Percentiles rank a stretch among this genome's conserved stretches.
Evolutionary conservation across 2,888 invertebrate genomes (phyloP).

Genomic region (Bedellia somnulentella): DNA sequence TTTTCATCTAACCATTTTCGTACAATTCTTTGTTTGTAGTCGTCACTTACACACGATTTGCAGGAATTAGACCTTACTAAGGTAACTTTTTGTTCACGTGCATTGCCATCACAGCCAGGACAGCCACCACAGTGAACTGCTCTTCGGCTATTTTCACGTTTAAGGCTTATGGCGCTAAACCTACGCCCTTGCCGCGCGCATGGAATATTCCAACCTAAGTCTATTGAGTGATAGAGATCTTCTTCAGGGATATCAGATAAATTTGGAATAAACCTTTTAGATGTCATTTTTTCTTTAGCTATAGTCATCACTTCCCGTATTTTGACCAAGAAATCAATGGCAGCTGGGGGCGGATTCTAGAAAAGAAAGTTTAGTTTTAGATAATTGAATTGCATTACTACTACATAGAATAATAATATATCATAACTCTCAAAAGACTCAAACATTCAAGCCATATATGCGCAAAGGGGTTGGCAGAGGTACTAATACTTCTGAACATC

Average conservation of each 20-base stretch:
- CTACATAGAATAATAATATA: too few species aligned
- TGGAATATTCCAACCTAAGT: conserved; percentile 50
- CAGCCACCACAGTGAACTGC: conserved; percentile 65
- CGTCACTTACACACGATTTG: conserved; percentile 60
- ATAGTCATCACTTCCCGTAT: conserved; percentile 87
- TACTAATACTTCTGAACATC: too few species aligned
- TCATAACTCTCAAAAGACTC: too few species aligned
- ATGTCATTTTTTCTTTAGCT: conserved; percentile 84
- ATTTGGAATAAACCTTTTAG: conserved; percentile 78
- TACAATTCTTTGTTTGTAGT: conserved; percentile 75
- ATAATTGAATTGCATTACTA: too few species aligned
- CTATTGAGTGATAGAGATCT: conserved; percentile 51
- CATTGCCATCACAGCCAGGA: conserved; percentile 62
- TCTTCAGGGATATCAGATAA: conserved; percentile 82
- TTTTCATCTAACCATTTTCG: conserved; percentile 77
- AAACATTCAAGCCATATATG: too few species aligned
- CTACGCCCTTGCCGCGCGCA: conserved; percentile 53
- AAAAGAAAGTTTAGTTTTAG: conserved; percentile 20
- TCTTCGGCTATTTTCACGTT: conserved; percentile 63
- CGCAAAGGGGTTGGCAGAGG: too few species aligned
- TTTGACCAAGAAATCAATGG: conserved; percentile 84
- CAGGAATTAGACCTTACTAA: conserved; percentile 52
- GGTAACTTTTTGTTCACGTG: conserved; percentile 24
- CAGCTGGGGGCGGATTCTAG: conserved; percentile 87
- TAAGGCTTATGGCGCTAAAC: conserved; percentile 61